Percentiles rank a stretch among this genome's conserved stretches.
These are phyloP conservation scores for Ochropacha duplaris DNA, from an alignment of 2,888 invertebrate genomes.

Conservation along the genomic window DNA sequence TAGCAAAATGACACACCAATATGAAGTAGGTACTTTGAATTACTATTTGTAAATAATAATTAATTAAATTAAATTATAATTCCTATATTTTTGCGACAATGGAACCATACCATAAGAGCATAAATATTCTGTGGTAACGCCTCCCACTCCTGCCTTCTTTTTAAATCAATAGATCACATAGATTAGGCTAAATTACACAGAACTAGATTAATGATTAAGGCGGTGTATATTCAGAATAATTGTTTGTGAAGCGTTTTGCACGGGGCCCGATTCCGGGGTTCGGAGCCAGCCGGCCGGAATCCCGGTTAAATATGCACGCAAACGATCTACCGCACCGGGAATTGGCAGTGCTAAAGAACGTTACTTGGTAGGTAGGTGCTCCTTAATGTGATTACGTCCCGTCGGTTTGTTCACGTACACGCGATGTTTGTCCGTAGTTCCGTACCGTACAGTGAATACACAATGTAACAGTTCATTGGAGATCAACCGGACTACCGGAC, in stretches of 20 bases:
- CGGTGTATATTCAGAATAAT: constrained; percentile 30
- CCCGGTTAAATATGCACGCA: constrained; percentile 64
- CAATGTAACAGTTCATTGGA: constrained; percentile 31
- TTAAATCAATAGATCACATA: neutral
- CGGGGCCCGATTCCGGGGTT: constrained; percentile 15
- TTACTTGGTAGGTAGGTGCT: constrained; percentile 45
- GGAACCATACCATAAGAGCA: too few relatives aligned
- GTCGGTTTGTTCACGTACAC: constrained; percentile 29
- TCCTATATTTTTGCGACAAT: neutral
- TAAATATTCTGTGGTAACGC: too few relatives aligned
- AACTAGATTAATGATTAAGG: neutral
- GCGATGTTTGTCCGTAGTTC: constrained; percentile 30
- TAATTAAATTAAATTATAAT: neutral
- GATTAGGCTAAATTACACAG: neutral
- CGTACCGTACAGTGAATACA: constrained; percentile 5
- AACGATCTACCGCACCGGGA: constrained; percentile 51
- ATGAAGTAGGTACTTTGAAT: too few relatives aligned
- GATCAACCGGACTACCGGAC: constrained; percentile 12
- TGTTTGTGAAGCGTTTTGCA: constrained; percentile 15
- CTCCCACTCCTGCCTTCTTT: neutral
- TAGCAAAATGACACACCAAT: neutral
- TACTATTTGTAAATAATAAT: too few relatives aligned
- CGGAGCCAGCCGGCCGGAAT: constrained; percentile 31
- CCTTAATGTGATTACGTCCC: constrained; percentile 61
- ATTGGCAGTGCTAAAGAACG: constrained; percentile 56